These are phyloP conservation scores for Linnaemya vulpina DNA, from an alignment of 2,888 invertebrate species.

Conservation along the genomic window DNA sequence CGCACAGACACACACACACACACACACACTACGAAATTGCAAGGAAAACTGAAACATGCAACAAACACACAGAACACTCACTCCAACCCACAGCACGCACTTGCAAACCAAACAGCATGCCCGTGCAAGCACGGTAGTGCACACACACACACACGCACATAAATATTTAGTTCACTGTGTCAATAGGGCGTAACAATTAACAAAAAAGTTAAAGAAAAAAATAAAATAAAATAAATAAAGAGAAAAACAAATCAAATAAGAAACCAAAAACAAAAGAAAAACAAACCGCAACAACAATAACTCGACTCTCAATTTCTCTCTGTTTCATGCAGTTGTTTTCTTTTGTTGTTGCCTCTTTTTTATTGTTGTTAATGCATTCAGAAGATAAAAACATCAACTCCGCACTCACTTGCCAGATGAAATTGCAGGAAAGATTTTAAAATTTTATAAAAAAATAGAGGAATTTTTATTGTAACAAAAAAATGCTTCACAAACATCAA, in stretches of 20 bases:
- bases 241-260: conserved; percentile 22
- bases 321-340: conserved; percentile 2
- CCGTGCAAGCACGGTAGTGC: not conserved
- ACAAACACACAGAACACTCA: conserved; percentile 20
- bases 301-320: conserved; percentile 35
- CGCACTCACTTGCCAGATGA: conserved; percentile 1
- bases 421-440: not conserved
- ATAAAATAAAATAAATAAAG: not conserved
- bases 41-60: conserved; percentile 33
- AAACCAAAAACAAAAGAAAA: conserved; percentile 30
- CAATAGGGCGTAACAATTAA: conserved; percentile 73
- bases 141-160: not conserved
- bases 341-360: conserved; percentile 16
- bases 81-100: conserved; percentile 14
- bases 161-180: conserved; percentile 68
- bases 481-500: too few species aligned
- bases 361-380: conserved; percentile 9
- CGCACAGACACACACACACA: not conserved
- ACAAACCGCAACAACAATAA: conserved; percentile 57
- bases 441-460: not conserved
- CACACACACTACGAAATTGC: not conserved
- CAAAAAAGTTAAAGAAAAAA: conserved; percentile 33
- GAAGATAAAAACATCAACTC: conserved; percentile 10
- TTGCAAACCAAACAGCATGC: conserved; percentile 1
- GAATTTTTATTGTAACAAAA: not conserved